These are phyloP conservation scores for Philonicus albiceps DNA, from an alignment of 2,888 invertebrate species.

Conservation along the genomic window DNA sequence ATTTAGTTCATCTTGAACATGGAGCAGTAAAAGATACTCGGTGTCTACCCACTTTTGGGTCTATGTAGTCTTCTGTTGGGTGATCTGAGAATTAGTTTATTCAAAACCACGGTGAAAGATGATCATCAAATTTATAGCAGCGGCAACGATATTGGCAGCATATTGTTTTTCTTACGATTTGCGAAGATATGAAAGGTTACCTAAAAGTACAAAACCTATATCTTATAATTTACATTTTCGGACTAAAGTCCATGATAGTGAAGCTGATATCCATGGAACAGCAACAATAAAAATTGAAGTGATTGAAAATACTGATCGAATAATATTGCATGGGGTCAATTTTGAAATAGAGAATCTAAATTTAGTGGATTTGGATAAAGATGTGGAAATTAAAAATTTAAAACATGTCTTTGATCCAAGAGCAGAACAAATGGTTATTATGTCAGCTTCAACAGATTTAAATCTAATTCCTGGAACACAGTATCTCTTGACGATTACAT, in stretches of 20 bases:
- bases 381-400: not conserved
- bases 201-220: conserved; percentile 58
- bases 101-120: not conserved
- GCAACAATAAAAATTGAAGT: not conserved
- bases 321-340: not conserved
- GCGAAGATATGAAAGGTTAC: conserved; percentile 59
- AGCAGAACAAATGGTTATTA: not conserved
- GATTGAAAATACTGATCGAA: not conserved
- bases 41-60: not conserved
- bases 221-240: not conserved
- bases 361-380: not conserved
- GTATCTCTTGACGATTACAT: conserved; percentile 65
- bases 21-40: not conserved
- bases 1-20: not conserved
- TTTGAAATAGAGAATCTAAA: not conserved
- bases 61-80: not conserved
- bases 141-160: not conserved
- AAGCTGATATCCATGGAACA: not conserved
- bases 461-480: conserved; percentile 51
- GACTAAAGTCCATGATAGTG: not conserved
- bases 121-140: not conserved
- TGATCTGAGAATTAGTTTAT: not conserved
- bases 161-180: not conserved
- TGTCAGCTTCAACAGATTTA: not conserved
- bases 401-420: not conserved